Percentiles rank a stretch among this genome's conserved stretches.
These are phyloP conservation scores for Protobothrops flavoviridis DNA, from an alignment of 2,113 vertebrate species.

Conservation along the genomic window DNA sequence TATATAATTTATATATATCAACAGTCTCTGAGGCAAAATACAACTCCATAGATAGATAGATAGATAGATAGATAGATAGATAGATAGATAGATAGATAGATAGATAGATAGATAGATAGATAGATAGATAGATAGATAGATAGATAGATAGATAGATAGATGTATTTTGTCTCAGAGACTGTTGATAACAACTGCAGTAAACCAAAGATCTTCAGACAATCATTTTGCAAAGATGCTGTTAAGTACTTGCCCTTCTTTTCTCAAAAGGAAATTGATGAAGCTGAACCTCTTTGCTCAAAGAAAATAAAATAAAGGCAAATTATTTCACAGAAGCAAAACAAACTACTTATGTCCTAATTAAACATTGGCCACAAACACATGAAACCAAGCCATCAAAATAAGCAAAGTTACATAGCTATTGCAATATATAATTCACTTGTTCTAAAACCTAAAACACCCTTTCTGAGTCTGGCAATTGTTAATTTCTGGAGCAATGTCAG, in stretches of 20 bases:
- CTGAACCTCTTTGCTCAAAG: background rate
- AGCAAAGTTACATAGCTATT: background rate
- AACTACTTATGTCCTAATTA: background rate
- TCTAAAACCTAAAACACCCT: background rate
- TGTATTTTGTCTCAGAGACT: background rate
- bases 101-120: no score
- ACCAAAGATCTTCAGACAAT: background rate
- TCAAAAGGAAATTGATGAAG: background rate
- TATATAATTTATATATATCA: no score
- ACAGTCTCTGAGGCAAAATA: no score
- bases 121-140: no score
- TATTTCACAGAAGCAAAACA: background rate
- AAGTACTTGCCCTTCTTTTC: background rate
- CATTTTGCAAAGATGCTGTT: background rate
- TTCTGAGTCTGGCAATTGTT: background rate
- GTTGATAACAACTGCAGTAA: background rate
- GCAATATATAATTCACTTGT: background rate
- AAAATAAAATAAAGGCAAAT: background rate
- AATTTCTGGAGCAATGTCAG: background rate
- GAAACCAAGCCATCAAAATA: background rate
- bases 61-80: no score
- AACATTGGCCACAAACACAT: background rate
- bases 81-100: no score
- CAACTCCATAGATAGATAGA: no score
- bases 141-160: no score